A percentile compares a stretch with the other conserved stretches of the same genome.
Conservation (phyloP, 2,888 invertebrate species). For the Coleophora deauratella region DNA sequence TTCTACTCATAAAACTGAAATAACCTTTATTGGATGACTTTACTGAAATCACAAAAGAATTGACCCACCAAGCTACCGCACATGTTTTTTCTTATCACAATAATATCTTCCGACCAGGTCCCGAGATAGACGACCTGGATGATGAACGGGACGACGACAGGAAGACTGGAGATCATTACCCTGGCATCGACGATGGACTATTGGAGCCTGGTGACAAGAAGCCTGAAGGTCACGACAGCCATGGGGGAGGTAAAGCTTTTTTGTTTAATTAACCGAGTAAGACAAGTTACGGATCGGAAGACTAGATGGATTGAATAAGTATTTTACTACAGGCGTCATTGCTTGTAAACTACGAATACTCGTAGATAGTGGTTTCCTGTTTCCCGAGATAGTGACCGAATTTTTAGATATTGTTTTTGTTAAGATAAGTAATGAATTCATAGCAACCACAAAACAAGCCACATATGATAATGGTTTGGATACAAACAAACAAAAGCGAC, state of each 20-base stretch:
- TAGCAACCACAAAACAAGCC: too few species aligned
- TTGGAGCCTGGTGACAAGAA: slow-evolving; percentile 42
- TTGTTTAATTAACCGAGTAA: background rate
- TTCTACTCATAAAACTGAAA: too few species aligned
- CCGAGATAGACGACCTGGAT: slow-evolving; percentile 74
- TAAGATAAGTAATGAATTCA: background rate
- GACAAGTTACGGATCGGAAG: background rate
- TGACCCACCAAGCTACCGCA: background rate
- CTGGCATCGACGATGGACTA: slow-evolving; percentile 80
- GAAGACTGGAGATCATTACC: slow-evolving; percentile 42
- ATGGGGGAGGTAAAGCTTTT: slow-evolving; percentile 19
- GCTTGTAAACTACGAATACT: background rate
- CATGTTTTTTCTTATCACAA: background rate
- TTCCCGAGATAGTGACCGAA: background rate
- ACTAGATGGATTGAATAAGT: background rate
- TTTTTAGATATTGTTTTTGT: background rate
- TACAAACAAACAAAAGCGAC: too few species aligned
- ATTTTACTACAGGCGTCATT: background rate
- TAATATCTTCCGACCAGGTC: slow-evolving; percentile 33
- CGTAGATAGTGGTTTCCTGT: too few species aligned
- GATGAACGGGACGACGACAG: slow-evolving; percentile 42
- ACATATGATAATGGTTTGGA: too few species aligned
- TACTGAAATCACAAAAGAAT: too few species aligned
- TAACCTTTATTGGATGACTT: too few species aligned
- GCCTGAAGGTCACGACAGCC: slow-evolving; percentile 23